Evolutionary conservation across 1,140 invertebrate genomes (phyloP), one percentile per base, ranked within the genome.

Genomic region (Chrysoperla carnea): DNA sequence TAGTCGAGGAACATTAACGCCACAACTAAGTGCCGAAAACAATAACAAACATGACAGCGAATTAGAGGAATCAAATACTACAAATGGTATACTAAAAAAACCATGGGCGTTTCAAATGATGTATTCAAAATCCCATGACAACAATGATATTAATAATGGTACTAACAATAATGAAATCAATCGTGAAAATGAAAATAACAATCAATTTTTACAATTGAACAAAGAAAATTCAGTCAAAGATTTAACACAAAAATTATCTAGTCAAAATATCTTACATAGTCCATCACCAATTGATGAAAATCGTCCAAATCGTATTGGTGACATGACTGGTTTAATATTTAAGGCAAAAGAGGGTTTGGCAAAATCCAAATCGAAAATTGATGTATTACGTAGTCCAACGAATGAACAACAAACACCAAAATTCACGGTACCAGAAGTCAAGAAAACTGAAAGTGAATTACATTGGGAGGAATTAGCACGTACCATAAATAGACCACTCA

Each of bases 401-500:
- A 66, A 66, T 36, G 76, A 79, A 42, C 17, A 23, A 23, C 72
- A 68, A 36, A 52, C 69, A 15, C 64, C 68, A 7, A 73, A 75
- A 56, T 60, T 75, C 39, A 57, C 69, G 8, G 56, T 57, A 47
- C 58, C 64, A 28, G 84, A 89, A 53, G 62, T 75, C 2, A 87
- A 88, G 63, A 87, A 90, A 59, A 87, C 87, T 0, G 89, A 94
- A 62, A 91, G 85, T 55, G 90, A 95, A 55, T 63, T 94, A 1
- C 85, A 91, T 52, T 98, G 94, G 94, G 91, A 97, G 53, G 84
- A 90, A 50, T 61, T 93, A 42, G 76, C 87, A 15, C 78, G 79
- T 28, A 79, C 78, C 46, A 62, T 92, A 42, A 78, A 83, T 43
- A 66, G 92, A 48, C 79, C 88, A 1, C 67, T 98, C 37, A 78